Percentiles rank a stretch among this genome's conserved stretches.
phyloP scores from a whole-genome alignment of 1,140 invertebrate genomes.

The Psilanteris sp. region DNA sequence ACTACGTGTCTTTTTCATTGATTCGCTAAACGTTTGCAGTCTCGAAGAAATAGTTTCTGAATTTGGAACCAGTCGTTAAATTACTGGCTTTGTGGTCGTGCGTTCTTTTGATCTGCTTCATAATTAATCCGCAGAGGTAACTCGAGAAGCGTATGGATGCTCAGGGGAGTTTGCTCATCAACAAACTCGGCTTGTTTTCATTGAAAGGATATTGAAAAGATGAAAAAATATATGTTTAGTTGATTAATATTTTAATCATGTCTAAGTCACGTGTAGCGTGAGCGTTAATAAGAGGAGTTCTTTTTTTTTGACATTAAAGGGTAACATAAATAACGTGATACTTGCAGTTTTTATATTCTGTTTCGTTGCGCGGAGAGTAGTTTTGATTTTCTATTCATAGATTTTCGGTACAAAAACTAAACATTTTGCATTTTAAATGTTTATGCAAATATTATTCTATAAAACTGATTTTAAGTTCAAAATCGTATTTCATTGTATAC shows the following conservation, averaged over 20 bases:
- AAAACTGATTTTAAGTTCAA: too few species aligned
- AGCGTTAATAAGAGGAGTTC: conserved; percentile 63
- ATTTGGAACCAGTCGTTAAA: conserved; percentile 71
- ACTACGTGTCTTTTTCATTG: too few species aligned
- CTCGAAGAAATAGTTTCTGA: conserved; percentile 53
- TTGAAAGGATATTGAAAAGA: conserved; percentile 77
- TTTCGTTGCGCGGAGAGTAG: too few species aligned
- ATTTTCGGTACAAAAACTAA: too few species aligned
- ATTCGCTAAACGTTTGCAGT: too few species aligned
- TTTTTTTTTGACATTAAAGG: conserved; percentile 39
- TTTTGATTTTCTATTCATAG: too few species aligned
- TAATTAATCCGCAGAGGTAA: conserved; percentile 80
- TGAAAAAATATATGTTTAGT: conserved; percentile 55
- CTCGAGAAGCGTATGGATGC: conserved; percentile 76
- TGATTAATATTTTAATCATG: conserved; percentile 79
- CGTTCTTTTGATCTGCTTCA: conserved; percentile 79
- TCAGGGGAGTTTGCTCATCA: conserved; percentile 70
- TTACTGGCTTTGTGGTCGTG: conserved; percentile 75
- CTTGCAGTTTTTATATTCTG: too few species aligned
- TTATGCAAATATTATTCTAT: too few species aligned
- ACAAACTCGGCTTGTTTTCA: conserved; percentile 70
- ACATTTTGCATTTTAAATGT: too few species aligned
- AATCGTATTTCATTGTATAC: too few species aligned
- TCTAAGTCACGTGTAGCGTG: conserved; percentile 72
- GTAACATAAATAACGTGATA: too few species aligned